phyloP scores from a whole-genome alignment of 1,140 invertebrate species.

The Notospermus geniculatus region DNA sequence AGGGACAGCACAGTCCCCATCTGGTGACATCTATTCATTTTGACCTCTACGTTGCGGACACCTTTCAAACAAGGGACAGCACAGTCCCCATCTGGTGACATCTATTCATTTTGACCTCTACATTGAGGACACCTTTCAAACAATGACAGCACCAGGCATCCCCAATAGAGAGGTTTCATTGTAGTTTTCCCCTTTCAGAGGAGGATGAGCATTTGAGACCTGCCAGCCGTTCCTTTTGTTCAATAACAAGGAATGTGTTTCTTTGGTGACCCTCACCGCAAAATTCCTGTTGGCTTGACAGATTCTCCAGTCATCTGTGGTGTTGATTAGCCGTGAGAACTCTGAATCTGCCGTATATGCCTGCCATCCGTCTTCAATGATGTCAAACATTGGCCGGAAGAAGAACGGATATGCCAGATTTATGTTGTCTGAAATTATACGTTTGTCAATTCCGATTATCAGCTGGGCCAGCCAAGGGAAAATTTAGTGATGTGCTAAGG shows the following conservation, averaged over 20 bases:
- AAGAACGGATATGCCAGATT: constrained; percentile 89
- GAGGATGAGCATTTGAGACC: constrained; percentile 77
- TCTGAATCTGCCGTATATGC: constrained; percentile 83
- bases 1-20: no score
- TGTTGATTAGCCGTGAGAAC: constrained; percentile 71
- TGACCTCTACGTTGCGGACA: no score
- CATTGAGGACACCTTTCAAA: no score
- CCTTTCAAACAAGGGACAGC: no score
- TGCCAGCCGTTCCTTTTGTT: constrained; percentile 94
- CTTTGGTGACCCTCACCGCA: constrained; percentile 62
- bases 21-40: no score
- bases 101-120: no score
- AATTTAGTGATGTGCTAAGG: background rate
- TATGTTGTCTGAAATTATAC: constrained; percentile 64
- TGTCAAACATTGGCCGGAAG: constrained; percentile 83
- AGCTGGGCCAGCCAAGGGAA: background rate
- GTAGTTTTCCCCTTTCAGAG: no score
- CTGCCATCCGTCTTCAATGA: constrained; percentile 93
- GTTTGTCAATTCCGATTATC: constrained; percentile 21
- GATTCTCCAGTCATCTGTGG: constrained; percentile 87
- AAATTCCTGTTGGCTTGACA: constrained; percentile 90
- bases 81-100: no score
- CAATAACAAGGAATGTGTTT: constrained; percentile 73
- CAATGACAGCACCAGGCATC: no score
- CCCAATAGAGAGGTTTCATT: no score